A percentile compares a stretch with the other conserved stretches of the same genome.
These are phyloP conservation scores for Amphiura filiformis DNA, from an alignment of 35 echinoderm and acorn worm species.

Conservation along the genomic window DNA sequence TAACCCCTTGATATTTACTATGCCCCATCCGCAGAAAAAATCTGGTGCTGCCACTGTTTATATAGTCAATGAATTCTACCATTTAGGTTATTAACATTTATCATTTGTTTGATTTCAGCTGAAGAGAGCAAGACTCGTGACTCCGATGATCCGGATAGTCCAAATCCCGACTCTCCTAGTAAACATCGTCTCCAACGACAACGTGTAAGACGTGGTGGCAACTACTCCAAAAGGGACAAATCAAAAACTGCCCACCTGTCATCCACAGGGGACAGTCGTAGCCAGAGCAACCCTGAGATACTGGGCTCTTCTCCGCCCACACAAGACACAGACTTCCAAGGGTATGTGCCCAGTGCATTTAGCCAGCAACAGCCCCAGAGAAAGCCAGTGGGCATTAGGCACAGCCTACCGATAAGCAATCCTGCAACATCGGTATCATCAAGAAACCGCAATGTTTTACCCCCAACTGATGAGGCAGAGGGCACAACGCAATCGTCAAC, in stretches of 20 bases:
- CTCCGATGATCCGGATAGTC: not conserved
- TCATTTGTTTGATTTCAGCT: too few species aligned
- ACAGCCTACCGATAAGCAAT: not conserved
- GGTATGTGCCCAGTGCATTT: constrained; percentile 69
- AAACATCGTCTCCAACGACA: not conserved
- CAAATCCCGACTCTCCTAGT: not conserved
- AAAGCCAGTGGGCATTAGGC: not conserved
- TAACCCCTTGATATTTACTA: too few species aligned
- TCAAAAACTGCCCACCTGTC: not conserved
- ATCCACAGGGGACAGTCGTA: not conserved
- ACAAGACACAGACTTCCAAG: not conserved
- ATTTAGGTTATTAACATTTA: too few species aligned
- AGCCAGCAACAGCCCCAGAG: constrained; percentile 42
- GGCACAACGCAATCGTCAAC: not conserved
- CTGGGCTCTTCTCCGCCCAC: not conserved
- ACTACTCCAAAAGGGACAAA: constrained; percentile 23
- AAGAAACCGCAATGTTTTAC: not conserved
- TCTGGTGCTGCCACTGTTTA: too few species aligned
- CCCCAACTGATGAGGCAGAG: not conserved
- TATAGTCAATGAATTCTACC: too few species aligned
- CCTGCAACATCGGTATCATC: not conserved
- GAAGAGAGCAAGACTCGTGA: too few species aligned
- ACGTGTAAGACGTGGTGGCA: constrained; percentile 21
- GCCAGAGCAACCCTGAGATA: not conserved
- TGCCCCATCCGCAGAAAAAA: too few species aligned